Base-by-base conservation (phyloP, 2,888 invertebrate species). In the Arrhopalites spinosus region DNA sequence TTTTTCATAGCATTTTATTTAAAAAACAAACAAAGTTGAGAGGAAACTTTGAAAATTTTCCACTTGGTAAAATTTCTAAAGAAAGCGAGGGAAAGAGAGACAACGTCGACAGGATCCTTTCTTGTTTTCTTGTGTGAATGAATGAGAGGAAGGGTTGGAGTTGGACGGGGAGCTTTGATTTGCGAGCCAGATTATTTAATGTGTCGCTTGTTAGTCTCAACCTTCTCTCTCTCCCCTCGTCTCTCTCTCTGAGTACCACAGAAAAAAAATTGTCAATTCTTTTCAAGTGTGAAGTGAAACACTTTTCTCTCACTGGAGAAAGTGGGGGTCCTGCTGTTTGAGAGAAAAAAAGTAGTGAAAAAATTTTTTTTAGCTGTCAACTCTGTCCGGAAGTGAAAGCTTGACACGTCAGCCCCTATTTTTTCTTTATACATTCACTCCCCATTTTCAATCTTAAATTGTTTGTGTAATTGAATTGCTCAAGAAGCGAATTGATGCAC, bases 381-480 rank as follows among this genome's bases (percentile, higher is more conserved):
- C 53, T 53, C 53, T 15, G n/a, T 53, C 53, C 53, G 53, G 53
- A 53, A 53, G 53, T 53, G 17, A 17, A 53, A 53, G 53, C 20
- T 53, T 5, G 53, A 53, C 53, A 20, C 36, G 36, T 36, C 36
- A 36, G 36, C 5, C 36, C 36, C 27, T 29, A 13, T 64, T 29
- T 64, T 64, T 36, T 29, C 29, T 29, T 36, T 8, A n/a, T 30
- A 29, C 20, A 64, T 36, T n/a, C 64, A 30, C 29, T 3, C 36
- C 36, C 36, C 36, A 36, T 36, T 36, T 36, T 36, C 36, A 3
- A 36, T 36, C 36, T 36, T 36, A 36, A 36, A 36, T 36, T 36
- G 36, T 36, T 36, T 36, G 36, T 36, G 36, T 36, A 36, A 36
- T 36, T 36, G 36, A 36, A 36, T 36, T 36, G 36, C 11, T 3